Evolutionary conservation across 2,888 invertebrate genomes (phyloP).

Genomic region (Tenthredo amoena): DNA sequence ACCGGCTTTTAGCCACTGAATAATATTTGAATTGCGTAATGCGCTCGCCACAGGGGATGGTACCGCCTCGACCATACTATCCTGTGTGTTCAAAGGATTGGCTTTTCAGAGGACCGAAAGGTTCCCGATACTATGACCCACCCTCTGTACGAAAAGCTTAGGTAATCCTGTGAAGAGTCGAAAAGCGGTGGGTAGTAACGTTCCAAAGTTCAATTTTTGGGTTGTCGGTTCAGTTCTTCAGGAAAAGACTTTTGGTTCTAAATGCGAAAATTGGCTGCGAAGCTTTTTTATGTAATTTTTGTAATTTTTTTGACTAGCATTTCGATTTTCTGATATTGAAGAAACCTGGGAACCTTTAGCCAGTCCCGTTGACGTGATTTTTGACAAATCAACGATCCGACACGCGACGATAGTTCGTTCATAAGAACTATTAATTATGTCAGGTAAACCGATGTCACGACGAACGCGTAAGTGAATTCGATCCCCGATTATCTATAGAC

Average conservation of each 20-base stretch:
- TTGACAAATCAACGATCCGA: background rate
- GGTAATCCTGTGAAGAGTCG: background rate
- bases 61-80: conserved; percentile 67
- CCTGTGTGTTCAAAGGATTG: conserved; percentile 70
- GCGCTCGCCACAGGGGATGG: conserved; percentile 66
- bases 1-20: conserved; percentile 77
- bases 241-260: background rate
- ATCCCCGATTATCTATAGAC: background rate
- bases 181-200: background rate
- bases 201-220: background rate
- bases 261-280: background rate
- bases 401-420: background rate
- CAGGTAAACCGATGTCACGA: background rate
- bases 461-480: conserved; percentile 14
- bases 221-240: background rate
- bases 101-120: conserved; percentile 55
- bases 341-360: background rate
- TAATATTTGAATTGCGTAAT: conserved; percentile 78
- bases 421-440: background rate
- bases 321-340: background rate
- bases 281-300: background rate
- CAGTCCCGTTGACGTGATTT: background rate
- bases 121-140: background rate
- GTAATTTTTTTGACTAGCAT: background rate
- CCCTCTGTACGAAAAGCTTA: background rate